Conservation (phyloP, 2,888 invertebrate species). For the Rhingia rostrata region DNA sequence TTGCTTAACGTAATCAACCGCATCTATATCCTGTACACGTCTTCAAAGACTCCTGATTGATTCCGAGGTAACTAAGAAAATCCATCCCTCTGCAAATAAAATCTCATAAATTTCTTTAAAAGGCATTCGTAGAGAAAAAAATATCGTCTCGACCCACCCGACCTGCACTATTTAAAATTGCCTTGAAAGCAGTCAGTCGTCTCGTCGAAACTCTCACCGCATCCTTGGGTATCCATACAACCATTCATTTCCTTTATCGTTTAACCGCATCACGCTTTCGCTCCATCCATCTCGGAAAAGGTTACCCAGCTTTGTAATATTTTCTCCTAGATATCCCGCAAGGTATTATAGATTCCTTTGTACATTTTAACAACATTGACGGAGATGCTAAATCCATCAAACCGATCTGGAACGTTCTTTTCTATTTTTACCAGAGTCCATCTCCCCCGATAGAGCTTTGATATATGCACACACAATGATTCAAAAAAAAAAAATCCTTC, state of each 20-base stretch:
- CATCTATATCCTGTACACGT: no score
- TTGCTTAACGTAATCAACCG: no score
- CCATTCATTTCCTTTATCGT: background rate
- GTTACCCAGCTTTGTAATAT: constrained; percentile 12
- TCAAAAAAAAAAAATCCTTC: constrained; percentile 4
- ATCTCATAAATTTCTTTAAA: no score
- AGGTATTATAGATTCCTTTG: constrained; percentile 13
- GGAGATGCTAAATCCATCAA: constrained; percentile 28
- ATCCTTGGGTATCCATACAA: background rate
- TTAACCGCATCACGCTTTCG: background rate
- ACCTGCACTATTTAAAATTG: no score
- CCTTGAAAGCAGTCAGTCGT: no score
- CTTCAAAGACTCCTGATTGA: no score
- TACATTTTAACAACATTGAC: constrained; percentile 28
- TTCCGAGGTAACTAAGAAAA: no score
- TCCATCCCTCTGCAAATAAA: no score
- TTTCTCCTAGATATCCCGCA: constrained; percentile 8
- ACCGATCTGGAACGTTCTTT: constrained; percentile 6
- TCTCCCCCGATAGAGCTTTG: background rate
- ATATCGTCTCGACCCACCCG: no score
- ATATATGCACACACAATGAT: background rate
- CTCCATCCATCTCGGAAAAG: constrained; percentile 7
- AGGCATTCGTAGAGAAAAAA: no score
- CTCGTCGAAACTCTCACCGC: background rate
- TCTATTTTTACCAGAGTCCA: background rate